Percentiles rank a stretch among this genome's conserved stretches.
Evolutionary conservation across 2,113 vertebrate genomes (phyloP).

Genomic region (Archocentrus centrarchus): DNA sequence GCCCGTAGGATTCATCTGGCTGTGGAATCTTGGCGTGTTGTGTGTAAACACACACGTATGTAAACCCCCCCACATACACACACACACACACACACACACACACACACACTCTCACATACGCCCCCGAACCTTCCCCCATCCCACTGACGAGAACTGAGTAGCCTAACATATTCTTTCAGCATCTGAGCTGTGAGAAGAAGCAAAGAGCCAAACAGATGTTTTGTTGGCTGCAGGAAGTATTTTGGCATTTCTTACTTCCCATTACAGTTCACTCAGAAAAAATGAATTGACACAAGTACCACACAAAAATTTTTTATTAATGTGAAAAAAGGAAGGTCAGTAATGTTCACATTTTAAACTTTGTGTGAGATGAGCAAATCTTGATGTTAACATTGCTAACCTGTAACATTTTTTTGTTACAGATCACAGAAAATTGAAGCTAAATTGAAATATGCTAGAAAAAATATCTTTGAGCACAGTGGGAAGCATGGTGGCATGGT

Average conservation of each 20-base stretch:
- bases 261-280: conserved; percentile 47
- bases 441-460: conserved; percentile 1
- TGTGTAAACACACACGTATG: conserved; percentile 65
- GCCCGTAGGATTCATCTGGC: conserved; percentile 80
- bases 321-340: neutral
- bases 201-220: conserved; percentile 87
- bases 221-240: conserved; percentile 71
- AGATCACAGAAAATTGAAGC: neutral
- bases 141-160: conserved; percentile 22
- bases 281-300: conserved; percentile 50
- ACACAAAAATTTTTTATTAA: conserved; percentile 46
- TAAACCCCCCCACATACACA: neutral
- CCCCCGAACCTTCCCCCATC: neutral
- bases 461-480: neutral
- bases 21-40: conserved; percentile 83
- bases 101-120: neutral
- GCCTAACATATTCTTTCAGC: conserved; percentile 77
- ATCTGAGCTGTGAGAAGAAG: conserved; percentile 76
- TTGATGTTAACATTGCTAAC: neutral
- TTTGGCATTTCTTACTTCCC: conserved; percentile 77
- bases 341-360: neutral
- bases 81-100: neutral
- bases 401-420: neutral
- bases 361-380: neutral
- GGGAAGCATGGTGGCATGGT: no score